phyloP scores from a whole-genome alignment of 1,140 invertebrate genomes.

The Scaptomyza montana region DNA sequence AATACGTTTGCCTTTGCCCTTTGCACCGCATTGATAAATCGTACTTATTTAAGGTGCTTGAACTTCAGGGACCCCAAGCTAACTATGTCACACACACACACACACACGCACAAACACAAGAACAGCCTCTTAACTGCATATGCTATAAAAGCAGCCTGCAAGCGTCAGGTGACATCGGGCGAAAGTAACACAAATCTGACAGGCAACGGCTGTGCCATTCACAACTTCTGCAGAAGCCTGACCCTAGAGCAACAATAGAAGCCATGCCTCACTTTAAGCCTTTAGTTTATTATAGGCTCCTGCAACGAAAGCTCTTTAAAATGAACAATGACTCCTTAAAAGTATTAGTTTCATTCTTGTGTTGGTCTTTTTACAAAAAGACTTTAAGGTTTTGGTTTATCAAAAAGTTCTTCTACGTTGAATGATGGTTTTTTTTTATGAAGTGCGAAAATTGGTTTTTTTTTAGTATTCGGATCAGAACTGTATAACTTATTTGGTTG shows the following conservation, averaged over 20 bases:
- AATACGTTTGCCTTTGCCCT: conserved; percentile 27
- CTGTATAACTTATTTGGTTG: neutral
- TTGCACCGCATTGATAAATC: conserved; percentile 39
- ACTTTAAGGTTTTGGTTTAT: neutral
- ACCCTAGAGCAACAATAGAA: conserved; percentile 4
- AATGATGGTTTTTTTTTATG: neutral
- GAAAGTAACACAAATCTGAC: conserved; percentile 20
- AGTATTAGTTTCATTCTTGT: neutral
- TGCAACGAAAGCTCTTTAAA: conserved; percentile 1
- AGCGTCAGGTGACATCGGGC: conserved; percentile 5
- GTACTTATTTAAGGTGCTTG: conserved; percentile 34
- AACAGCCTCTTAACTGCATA: neutral
- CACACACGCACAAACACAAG: conserved; percentile 2
- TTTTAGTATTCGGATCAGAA: too few species aligned
- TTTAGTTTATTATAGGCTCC: conserved; percentile 3
- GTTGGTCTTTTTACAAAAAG: neutral
- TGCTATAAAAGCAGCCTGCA: neutral
- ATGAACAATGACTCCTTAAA: neutral
- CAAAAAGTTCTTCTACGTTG: neutral
- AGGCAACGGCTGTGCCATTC: conserved; percentile 10
- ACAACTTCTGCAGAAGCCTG: neutral
- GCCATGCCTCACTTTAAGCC: conserved; percentile 1
- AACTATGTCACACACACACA: neutral
- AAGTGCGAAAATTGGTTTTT: too few species aligned
- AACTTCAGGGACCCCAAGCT: neutral